These are phyloP conservation scores for Pollenia amentaria DNA, from an alignment of 2,888 invertebrate species.

Conservation along the genomic window DNA sequence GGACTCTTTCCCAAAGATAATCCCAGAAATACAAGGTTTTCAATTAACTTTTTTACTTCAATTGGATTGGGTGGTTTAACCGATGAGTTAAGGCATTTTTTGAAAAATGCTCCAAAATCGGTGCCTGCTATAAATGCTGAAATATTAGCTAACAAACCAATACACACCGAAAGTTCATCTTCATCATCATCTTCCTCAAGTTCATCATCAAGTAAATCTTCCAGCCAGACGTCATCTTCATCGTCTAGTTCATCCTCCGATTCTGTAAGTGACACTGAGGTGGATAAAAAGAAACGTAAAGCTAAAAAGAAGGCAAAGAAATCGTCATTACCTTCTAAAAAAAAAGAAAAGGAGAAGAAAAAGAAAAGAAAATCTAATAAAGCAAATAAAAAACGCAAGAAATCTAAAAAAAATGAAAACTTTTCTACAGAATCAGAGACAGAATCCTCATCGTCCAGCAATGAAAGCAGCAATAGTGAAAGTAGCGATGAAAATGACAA, in stretches of 20 bases:
- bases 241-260: constrained; percentile 76
- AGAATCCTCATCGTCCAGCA: constrained; percentile 71
- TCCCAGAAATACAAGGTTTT: constrained; percentile 97
- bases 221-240: constrained; percentile 72
- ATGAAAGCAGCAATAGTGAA: constrained; percentile 63
- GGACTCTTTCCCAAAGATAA: constrained; percentile 98
- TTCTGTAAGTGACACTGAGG: constrained; percentile 76
- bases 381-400: constrained; percentile 75
- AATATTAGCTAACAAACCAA: constrained; percentile 80
- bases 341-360: constrained; percentile 64
- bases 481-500: constrained; percentile 74
- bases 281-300: constrained; percentile 56
- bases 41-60: constrained; percentile 98
- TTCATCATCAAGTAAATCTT: constrained; percentile 66
- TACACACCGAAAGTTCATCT: constrained; percentile 72
- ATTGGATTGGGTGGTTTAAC: constrained; percentile 98
- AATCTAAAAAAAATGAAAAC: constrained; percentile 61
- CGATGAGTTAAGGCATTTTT: constrained; percentile 94
- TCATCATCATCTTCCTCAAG: constrained; percentile 71
- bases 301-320: constrained; percentile 73
- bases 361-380: constrained; percentile 74
- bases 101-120: constrained; percentile 87
- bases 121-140: constrained; percentile 83
- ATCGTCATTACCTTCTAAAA: constrained; percentile 53
- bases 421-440: constrained; percentile 56